Conservation (phyloP, 2,797 vertebrate species). For the Bryconaethiops microstoma region DNA sequence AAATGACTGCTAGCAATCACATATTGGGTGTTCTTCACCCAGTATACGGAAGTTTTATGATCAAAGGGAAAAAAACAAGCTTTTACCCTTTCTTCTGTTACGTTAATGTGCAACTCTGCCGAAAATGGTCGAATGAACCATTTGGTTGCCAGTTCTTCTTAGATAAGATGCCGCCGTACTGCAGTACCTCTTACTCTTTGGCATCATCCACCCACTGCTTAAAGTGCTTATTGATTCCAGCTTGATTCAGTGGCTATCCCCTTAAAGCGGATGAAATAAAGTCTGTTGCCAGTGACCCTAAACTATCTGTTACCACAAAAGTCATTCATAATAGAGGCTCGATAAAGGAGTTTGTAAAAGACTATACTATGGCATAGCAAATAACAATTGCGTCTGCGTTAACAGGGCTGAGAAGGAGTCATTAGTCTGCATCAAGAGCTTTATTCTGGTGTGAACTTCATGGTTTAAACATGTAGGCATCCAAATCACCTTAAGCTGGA, state of each 20-base stretch:
- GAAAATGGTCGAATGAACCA: constrained; percentile 19
- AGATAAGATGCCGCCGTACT: constrained; percentile 17
- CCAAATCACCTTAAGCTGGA: not conserved
- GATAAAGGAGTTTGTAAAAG: constrained; percentile 42
- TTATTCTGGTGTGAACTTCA: not conserved
- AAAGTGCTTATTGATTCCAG: constrained; percentile 47
- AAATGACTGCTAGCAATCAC: constrained; percentile 33
- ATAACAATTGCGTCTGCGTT: constrained; percentile 6
- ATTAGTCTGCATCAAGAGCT: not conserved
- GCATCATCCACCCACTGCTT: constrained; percentile 37
- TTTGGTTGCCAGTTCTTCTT: constrained; percentile 21
- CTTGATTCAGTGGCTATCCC: constrained; percentile 49
- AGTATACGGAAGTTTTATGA: constrained; percentile 27
- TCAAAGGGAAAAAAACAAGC: constrained; percentile 2
- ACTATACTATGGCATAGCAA: constrained; percentile 24
- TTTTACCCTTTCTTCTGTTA: constrained; percentile 30
- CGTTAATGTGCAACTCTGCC: constrained; percentile 12
- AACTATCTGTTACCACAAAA: constrained; percentile 43
- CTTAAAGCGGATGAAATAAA: constrained; percentile 53
- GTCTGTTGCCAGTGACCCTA: constrained; percentile 43
- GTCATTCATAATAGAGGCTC: constrained; percentile 43
- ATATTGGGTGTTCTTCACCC: constrained; percentile 9
- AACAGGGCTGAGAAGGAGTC: constrained; percentile 20
- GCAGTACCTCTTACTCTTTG: constrained; percentile 24
- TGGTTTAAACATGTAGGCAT: not conserved